phyloP scores from a whole-genome alignment of 2,113 vertebrate genomes.

The Bos taurus region DNA sequence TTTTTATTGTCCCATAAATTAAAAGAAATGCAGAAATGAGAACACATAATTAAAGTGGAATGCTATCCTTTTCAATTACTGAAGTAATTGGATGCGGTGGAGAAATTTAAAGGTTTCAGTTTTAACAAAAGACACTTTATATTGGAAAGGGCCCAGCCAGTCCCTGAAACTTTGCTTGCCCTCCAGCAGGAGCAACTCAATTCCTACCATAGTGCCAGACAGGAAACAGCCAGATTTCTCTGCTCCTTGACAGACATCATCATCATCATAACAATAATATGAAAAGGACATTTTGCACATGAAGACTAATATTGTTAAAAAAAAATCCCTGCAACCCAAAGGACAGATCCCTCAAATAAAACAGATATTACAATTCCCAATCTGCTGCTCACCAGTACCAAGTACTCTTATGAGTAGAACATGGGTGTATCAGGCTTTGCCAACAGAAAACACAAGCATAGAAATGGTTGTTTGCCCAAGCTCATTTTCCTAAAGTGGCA shows the following conservation, averaged over 20 bases:
- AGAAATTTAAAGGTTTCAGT: constrained; percentile 34
- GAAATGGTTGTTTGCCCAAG: not conserved
- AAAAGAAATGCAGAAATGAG: constrained; percentile 52
- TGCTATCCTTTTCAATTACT: constrained; percentile 56
- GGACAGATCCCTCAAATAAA: not conserved
- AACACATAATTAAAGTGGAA: constrained; percentile 53
- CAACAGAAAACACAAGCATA: not conserved
- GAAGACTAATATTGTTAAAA: not conserved
- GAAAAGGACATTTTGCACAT: not conserved
- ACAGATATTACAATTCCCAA: not conserved
- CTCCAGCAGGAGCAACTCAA: not conserved
- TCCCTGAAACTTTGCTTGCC: not conserved
- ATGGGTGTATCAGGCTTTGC: not conserved
- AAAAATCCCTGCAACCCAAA: not conserved
- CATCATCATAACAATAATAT: not conserved
- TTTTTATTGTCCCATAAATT: constrained; percentile 50
- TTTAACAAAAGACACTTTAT: constrained; percentile 24
- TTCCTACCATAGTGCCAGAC: not conserved
- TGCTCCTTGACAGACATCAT: not conserved
- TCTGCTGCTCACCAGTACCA: not conserved
- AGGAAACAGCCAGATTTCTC: not conserved
- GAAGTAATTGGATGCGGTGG: constrained; percentile 39
- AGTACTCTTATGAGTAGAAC: not conserved
- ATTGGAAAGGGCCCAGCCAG: not conserved
- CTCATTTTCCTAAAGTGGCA: not conserved